phyloP scores from a whole-genome alignment of 1,140 invertebrate genomes.

The Ceratina australensis region DNA sequence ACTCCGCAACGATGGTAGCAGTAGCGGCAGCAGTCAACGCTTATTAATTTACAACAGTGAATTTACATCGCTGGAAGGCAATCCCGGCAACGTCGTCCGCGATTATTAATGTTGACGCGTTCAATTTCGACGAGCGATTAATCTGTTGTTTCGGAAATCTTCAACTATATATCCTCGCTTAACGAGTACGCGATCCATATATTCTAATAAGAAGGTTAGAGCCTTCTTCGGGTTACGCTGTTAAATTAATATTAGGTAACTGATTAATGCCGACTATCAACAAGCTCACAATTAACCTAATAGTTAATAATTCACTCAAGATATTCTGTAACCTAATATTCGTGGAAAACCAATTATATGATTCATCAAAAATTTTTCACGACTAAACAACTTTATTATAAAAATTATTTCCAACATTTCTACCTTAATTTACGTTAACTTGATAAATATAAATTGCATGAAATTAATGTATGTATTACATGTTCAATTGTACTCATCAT shows the following conservation, averaged over 20 bases:
- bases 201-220: no score
- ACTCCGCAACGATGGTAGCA: conserved; percentile 15
- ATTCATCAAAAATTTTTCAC: no score
- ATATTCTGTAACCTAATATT: no score
- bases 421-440: not conserved
- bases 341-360: no score
- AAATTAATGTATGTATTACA: no score
- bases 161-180: not conserved
- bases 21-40: conserved; percentile 1
- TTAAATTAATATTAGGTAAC: no score
- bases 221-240: no score
- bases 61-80: conserved; percentile 12
- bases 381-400: no score
- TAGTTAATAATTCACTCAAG: no score
- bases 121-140: not conserved
- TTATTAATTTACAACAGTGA: conserved; percentile 28
- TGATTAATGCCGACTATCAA: no score
- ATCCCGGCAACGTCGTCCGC: conserved; percentile 5
- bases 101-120: conserved; percentile 2
- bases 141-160: not conserved
- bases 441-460: not conserved
- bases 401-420: not conserved
- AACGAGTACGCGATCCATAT: not conserved
- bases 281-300: no score
- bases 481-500: no score